Evolutionary conservation across 2,797 vertebrate genomes (phyloP).

Genomic region (Ambastaia sidthimunki): DNA sequence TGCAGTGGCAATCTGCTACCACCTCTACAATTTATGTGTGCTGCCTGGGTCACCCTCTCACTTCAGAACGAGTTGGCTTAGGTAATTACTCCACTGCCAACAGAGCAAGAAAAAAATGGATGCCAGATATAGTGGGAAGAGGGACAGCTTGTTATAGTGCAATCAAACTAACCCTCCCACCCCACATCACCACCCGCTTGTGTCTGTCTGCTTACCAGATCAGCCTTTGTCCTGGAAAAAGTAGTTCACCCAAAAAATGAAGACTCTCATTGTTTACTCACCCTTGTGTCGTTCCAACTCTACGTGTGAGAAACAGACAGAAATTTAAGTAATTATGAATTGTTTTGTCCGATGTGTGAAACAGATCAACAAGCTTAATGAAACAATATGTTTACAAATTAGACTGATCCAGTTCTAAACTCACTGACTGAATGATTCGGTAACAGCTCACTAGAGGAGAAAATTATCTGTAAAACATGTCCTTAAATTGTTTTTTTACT

Average conservation of each 20-base stretch:
- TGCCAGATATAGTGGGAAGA: constrained; percentile 32
- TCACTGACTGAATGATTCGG: neutral
- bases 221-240: constrained; percentile 11
- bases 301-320: neutral
- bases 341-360: neutral
- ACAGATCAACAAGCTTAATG: neutral
- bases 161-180: neutral
- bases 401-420: neutral
- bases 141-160: constrained; percentile 36
- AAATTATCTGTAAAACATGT: neutral
- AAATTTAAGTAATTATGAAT: neutral
- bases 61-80: constrained; percentile 38
- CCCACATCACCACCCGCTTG: neutral
- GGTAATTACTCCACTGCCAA: constrained; percentile 49
- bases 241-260: neutral
- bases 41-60: constrained; percentile 44
- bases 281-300: neutral
- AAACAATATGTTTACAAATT: neutral
- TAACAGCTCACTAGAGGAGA: neutral
- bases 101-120: constrained; percentile 24
- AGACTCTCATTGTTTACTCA: neutral
- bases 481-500: too few species aligned
- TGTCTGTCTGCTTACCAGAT: neutral
- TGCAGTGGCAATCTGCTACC: constrained; percentile 40
- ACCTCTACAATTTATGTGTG: constrained; percentile 50